phyloP scores from a whole-genome alignment of 2,888 invertebrate species.

The Catocala sponsa region DNA sequence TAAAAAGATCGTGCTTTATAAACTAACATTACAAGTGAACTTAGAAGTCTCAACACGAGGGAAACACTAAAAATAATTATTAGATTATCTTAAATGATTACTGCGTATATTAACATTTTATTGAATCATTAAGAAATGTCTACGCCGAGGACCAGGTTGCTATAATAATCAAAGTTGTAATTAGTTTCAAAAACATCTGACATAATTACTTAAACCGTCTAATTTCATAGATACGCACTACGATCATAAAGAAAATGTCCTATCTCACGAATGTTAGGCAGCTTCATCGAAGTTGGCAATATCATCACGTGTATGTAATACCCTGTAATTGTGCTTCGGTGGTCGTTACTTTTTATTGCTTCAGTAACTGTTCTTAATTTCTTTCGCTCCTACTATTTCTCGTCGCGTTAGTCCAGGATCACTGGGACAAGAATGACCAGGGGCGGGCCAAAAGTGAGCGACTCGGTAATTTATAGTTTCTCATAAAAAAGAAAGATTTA shows the following conservation, averaged over 20 bases:
- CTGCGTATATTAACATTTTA: constrained; percentile 4
- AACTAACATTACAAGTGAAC: too few species aligned
- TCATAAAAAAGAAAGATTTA: constrained; percentile 54
- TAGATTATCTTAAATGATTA: constrained; percentile 2
- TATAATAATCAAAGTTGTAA: constrained; percentile 35
- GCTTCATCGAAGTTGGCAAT: constrained; percentile 44
- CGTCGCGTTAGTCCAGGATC: constrained; percentile 40
- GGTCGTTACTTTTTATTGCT: constrained; percentile 67
- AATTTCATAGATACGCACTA: constrained; percentile 37
- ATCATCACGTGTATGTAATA: constrained; percentile 57
- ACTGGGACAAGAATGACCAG: constrained; percentile 42
- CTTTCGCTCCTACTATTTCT: constrained; percentile 49
- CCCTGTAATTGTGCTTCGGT: constrained; percentile 61
- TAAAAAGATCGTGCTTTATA: too few species aligned
- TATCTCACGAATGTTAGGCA: constrained; percentile 26
- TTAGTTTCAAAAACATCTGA: constrained; percentile 22
- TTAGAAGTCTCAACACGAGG: too few species aligned
- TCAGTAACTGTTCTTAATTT: constrained; percentile 56
- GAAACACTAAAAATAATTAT: background rate
- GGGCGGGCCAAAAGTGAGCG: constrained; percentile 24
- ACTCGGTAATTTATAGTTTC: constrained; percentile 50
- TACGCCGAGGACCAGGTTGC: constrained; percentile 10
- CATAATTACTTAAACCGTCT: constrained; percentile 33
- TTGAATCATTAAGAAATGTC: constrained; percentile 8
- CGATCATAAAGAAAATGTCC: constrained; percentile 37